A percentile compares a stretch with the other conserved stretches of the same genome.
phyloP scores from a whole-genome alignment of 2,888 invertebrate genomes.

The Masnerella sp. region DNA sequence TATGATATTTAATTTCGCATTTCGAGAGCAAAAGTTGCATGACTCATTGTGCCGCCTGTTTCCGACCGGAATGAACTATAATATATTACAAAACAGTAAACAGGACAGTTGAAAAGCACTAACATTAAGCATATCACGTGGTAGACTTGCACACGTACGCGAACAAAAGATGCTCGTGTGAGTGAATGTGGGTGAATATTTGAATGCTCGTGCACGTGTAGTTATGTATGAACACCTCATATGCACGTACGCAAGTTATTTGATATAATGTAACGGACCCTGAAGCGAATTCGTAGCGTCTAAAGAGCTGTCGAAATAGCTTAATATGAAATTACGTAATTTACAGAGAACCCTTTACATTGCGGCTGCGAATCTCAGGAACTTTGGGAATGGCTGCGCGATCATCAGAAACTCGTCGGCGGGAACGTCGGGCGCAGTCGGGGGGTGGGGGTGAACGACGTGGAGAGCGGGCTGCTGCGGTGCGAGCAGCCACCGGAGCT shows the following conservation, averaged over 20 bases:
- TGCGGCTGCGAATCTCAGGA: conserved; percentile 95
- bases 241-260: conserved; percentile 9
- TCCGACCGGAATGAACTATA: conserved; percentile 2
- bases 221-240: neutral
- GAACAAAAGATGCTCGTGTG: too few relatives aligned
- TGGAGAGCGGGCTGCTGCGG: conserved; percentile 79
- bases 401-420: conserved; percentile 87
- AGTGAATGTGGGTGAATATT: too few relatives aligned
- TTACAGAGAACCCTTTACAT: conserved; percentile 85
- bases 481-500: conserved; percentile 92
- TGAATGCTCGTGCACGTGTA: neutral
- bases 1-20: conserved; percentile 2
- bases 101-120: conserved; percentile 10
- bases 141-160: too few relatives aligned
- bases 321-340: conserved; percentile 72
- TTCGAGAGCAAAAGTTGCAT: conserved; percentile 1
- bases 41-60: neutral
- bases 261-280: conserved; percentile 34
- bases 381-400: conserved; percentile 94
- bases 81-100: conserved; percentile 13
- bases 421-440: conserved; percentile 80
- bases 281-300: conserved; percentile 18
- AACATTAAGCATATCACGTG: conserved; percentile 12
- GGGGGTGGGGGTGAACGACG: conserved; percentile 74
- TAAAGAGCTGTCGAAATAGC: conserved; percentile 92